Percentiles rank a stretch among this genome's conserved stretches.
Conservation (phyloP, 2,113 vertebrate genomes). For the Epinephelus fuscoguttatus region DNA sequence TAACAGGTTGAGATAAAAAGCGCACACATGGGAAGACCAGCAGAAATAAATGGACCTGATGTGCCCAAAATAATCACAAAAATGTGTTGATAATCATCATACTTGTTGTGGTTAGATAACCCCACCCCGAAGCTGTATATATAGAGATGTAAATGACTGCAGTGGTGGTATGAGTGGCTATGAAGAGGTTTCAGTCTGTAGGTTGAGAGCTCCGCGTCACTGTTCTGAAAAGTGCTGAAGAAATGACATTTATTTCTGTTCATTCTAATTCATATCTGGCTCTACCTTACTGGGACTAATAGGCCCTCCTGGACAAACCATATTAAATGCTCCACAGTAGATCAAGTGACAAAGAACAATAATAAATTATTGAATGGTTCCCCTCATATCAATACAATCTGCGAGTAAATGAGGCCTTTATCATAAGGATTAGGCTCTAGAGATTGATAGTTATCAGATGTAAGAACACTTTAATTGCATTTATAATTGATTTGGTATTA, state of each 20-base stretch:
- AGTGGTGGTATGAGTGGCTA: slow-evolving; percentile 10
- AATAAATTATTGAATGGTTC: slow-evolving; percentile 37
- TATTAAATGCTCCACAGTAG: slow-evolving; percentile 22
- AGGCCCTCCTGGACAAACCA: slow-evolving; percentile 12
- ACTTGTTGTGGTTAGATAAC: slow-evolving; percentile 24
- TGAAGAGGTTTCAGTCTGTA: slow-evolving; percentile 8
- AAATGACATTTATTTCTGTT: slow-evolving; percentile 19
- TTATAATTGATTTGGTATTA: slow-evolving; percentile 56
- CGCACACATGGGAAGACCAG: background rate
- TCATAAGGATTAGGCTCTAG: slow-evolving; percentile 47
- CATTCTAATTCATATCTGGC: background rate
- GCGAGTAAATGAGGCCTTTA: slow-evolving; percentile 53
- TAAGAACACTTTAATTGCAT: slow-evolving; percentile 54
- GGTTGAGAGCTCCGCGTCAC: background rate
- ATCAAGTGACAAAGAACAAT: background rate
- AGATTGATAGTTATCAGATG: slow-evolving; percentile 18
- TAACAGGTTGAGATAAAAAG: background rate
- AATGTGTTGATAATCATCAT: background rate
- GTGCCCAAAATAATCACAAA: slow-evolving; percentile 1
- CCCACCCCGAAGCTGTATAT: slow-evolving; percentile 4
- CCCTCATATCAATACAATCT: slow-evolving; percentile 28
- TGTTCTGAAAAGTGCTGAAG: slow-evolving; percentile 5
- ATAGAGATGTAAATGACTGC: slow-evolving; percentile 1
- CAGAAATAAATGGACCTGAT: background rate
- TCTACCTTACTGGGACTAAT: slow-evolving; percentile 26